Percentiles rank a stretch among this genome's conserved stretches.
phyloP scores from a whole-genome alignment of 1,140 invertebrate species.

The Pantala flavescens region DNA sequence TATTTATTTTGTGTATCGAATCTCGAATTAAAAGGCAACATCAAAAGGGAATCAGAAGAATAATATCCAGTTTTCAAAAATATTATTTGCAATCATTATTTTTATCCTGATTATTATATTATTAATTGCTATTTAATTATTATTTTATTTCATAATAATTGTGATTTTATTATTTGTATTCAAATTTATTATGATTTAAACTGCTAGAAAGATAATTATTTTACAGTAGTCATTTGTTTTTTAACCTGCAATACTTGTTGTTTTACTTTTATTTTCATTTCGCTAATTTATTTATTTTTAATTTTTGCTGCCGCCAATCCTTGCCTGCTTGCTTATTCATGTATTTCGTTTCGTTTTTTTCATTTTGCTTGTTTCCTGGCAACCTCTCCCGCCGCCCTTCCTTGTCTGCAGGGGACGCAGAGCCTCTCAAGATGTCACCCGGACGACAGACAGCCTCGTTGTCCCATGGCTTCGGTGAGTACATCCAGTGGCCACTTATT shows the following conservation, averaged over 20 bases:
- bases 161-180: too few relatives aligned
- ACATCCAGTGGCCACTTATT: background rate
- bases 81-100: too few relatives aligned
- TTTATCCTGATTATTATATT: too few relatives aligned
- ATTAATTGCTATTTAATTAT: too few relatives aligned
- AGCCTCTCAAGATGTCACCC: constrained; percentile 63
- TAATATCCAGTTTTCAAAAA: too few relatives aligned
- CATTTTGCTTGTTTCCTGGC: constrained; percentile 29
- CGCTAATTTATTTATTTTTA: background rate
- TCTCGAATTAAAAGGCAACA: too few relatives aligned
- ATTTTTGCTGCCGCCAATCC: background rate
- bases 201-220: too few relatives aligned
- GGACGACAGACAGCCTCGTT: constrained; percentile 48
- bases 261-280: background rate
- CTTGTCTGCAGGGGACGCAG: constrained; percentile 49
- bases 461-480: constrained; percentile 35
- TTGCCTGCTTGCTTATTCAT: constrained; percentile 5
- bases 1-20: too few relatives aligned
- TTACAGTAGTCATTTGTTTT: too few relatives aligned
- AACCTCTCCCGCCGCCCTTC: constrained; percentile 28
- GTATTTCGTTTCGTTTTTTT: constrained; percentile 23
- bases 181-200: too few relatives aligned
- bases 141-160: too few relatives aligned
- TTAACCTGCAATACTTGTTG: background rate
- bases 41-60: too few relatives aligned